These are phyloP conservation scores for Dicaeum eximium DNA, from an alignment of 2,113 vertebrate genomes.

Conservation along the genomic window DNA sequence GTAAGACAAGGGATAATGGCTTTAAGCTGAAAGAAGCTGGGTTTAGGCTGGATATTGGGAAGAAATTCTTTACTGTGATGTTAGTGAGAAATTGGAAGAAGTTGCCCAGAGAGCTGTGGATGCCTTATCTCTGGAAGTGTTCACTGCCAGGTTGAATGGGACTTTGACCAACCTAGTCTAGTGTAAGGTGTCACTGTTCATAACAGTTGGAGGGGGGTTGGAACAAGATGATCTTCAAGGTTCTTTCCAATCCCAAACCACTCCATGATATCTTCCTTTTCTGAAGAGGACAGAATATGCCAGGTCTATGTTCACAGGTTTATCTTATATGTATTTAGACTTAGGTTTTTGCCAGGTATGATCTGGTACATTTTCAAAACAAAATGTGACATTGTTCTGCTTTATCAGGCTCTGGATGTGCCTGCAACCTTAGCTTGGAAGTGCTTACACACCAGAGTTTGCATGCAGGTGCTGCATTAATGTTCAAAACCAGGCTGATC, in stretches of 20 bases:
- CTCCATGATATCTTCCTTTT: background rate
- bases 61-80: background rate
- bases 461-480: background rate
- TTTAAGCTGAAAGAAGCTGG: background rate
- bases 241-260: background rate
- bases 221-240: background rate
- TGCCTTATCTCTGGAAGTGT: background rate
- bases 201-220: accelerated
- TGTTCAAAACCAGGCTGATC: background rate
- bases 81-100: background rate
- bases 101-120: background rate
- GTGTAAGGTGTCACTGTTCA: background rate
- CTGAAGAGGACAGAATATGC: background rate
- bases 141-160: background rate
- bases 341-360: background rate
- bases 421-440: background rate
- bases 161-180: background rate
- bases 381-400: accelerated
- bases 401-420: background rate
- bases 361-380: background rate
- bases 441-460: background rate
- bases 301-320: background rate
- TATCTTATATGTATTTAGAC: background rate
- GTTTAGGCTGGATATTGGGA: background rate
- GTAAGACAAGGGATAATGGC: background rate